Evolutionary conservation across 2,888 invertebrate species (phyloP).

Genomic region (Nomada fabriciana): DNA sequence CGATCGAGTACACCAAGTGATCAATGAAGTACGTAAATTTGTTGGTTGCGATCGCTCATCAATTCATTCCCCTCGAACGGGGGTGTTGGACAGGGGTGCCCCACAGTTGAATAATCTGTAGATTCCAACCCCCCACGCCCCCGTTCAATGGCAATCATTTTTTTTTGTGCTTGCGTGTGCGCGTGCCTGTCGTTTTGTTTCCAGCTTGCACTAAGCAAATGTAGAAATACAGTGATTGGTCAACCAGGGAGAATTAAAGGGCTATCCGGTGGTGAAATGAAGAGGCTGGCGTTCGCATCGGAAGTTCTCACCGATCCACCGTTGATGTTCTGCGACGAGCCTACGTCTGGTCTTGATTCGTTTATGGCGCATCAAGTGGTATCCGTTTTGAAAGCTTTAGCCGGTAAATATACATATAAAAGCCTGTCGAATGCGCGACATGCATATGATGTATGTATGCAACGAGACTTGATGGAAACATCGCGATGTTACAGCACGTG

Average conservation of each 20-base stretch:
- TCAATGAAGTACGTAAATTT: constrained; percentile 88
- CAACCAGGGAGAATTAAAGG: constrained; percentile 94
- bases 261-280: constrained; percentile 98
- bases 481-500: constrained; percentile 79
- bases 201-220: constrained; percentile 94
- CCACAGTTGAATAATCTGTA: background rate
- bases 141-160: too few relatives aligned
- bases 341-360: constrained; percentile 98
- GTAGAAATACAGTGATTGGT: constrained; percentile 96
- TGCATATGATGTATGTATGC: too few relatives aligned
- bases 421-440: too few relatives aligned
- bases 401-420: constrained; percentile 81
- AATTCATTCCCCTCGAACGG: too few relatives aligned
- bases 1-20: constrained; percentile 93
- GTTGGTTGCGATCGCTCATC: too few relatives aligned
- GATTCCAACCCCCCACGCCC: background rate
- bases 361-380: constrained; percentile 97
- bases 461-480: background rate
- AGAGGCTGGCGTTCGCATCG: constrained; percentile 97
- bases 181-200: background rate
- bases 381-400: constrained; percentile 89
- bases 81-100: too few relatives aligned
- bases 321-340: constrained; percentile 98
- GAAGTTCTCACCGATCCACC: constrained; percentile 98
- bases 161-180: too few relatives aligned